A percentile compares a stretch with the other conserved stretches of the same genome.
Evolutionary conservation across 2,797 vertebrate genomes (phyloP).

Genomic region (Chrysocyon brachyurus): DNA sequence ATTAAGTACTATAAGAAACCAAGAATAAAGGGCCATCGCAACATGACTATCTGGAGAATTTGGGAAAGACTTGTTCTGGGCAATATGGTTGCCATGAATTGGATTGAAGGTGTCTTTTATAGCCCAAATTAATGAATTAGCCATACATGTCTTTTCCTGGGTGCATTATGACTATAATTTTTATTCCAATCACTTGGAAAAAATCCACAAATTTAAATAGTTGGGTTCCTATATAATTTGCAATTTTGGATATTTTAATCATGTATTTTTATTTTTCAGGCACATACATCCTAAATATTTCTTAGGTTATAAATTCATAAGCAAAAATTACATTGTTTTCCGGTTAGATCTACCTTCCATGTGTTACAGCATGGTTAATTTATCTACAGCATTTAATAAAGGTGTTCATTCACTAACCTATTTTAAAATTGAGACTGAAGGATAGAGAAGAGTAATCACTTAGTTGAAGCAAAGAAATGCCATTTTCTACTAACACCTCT

Average conservation of each 20-base stretch:
- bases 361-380: background rate
- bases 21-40: background rate
- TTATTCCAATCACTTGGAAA: background rate
- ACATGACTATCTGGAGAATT: background rate
- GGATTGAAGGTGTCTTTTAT: background rate
- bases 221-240: background rate
- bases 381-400: background rate
- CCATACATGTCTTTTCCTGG: background rate
- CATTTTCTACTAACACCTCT: background rate
- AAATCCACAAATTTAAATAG: background rate
- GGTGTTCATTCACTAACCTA: background rate
- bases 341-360: background rate
- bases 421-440: background rate
- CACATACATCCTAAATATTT: background rate
- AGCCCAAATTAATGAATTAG: background rate
- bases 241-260: slow-evolving; percentile 10
- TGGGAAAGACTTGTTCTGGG: background rate
- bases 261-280: background rate
- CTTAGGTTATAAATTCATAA: background rate
- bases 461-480: background rate
- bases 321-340: background rate
- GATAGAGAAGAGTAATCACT: background rate
- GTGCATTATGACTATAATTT: background rate
- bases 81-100: background rate
- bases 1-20: background rate